Evolutionary conservation across 2,888 invertebrate species (phyloP).

Genomic region (Elegia similella): DNA sequence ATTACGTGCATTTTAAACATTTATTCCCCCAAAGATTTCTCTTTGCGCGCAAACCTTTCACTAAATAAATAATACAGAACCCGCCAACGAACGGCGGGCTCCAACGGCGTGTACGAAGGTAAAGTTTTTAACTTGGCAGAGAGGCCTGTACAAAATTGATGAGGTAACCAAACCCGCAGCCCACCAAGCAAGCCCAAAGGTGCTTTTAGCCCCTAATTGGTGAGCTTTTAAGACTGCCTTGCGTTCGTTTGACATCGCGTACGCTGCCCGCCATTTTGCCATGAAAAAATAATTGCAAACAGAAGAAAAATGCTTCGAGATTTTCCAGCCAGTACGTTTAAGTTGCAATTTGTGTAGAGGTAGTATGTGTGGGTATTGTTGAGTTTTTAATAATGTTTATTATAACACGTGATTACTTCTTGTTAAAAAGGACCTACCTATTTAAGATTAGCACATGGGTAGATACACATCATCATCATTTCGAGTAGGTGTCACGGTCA

Average conservation of each 20-base stretch:
- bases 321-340: constrained; percentile 33
- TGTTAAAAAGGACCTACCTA: too few species aligned
- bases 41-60: constrained; percentile 5
- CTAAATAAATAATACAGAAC: constrained; percentile 14
- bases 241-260: constrained; percentile 69
- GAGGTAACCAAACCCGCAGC: constrained; percentile 59
- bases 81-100: constrained; percentile 14
- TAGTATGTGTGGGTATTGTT: too few species aligned
- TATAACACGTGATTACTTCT: too few species aligned
- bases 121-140: constrained; percentile 62
- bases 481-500: too few species aligned
- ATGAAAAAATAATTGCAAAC: constrained; percentile 40
- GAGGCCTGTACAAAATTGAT: constrained; percentile 78
- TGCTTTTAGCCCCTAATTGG: constrained; percentile 82
- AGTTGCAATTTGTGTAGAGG: not conserved
- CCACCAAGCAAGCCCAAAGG: constrained; percentile 67
- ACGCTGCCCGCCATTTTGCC: constrained; percentile 39
- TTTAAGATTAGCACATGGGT: too few species aligned
- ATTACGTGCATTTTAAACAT: not conserved
- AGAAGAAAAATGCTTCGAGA: constrained; percentile 26
- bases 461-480: too few species aligned
- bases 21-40: not conserved
- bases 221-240: constrained; percentile 80
- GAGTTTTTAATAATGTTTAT: too few species aligned
- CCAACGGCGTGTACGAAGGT: constrained; percentile 33